Evolutionary conservation across 2,888 invertebrate genomes (phyloP), one percentile per base, ranked within the genome.

Genomic region (Cantharis rufa): DNA sequence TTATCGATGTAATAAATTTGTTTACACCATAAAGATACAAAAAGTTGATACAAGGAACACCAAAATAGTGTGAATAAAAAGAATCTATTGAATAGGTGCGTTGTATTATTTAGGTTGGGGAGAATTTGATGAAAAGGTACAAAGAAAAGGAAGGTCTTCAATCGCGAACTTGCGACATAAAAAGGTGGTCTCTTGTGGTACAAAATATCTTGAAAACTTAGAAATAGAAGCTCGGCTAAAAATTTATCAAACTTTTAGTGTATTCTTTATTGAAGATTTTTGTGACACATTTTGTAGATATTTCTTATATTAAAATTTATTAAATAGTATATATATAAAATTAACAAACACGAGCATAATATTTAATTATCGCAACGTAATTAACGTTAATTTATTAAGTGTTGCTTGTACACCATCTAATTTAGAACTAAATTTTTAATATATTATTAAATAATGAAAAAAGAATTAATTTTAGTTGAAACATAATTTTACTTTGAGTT

Each of bases 91-190:
- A 78, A 80, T 76, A 74, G 74, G 75, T 68, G 71, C 71, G 72
- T 69, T 74, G 75, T 27, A 70, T 72, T 76, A 61, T 61, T 66
- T 76, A 69, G 61, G 66, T 28, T 69, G 71, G 62, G 28, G 48
- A 21, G 66, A 73, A 69, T 69, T 62, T 70, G 78, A 76, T 77
- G 79, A 80, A 78, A 78, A 66, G 77, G 79, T 71, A 78, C 77
- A 80, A 80, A 78, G 79, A 76, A 77, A 63, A 66, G 69, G 69
- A 76, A 74, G 68, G 74, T 68, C 79, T 80, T 79, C 81, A 81
- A 80, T 81, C 78, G 81, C 48, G 76, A 80, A 81, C 75, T 80
- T 62, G 74, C 77, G 63, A 74, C 77, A 79, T 75, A 78, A 80
- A 77, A 78, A 78, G 76, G 71, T 69, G 72, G 76, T 72, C 76